Base-by-base conservation (phyloP, 2,113 vertebrate species). In the Paramormyrops kingsleyae region DNA sequence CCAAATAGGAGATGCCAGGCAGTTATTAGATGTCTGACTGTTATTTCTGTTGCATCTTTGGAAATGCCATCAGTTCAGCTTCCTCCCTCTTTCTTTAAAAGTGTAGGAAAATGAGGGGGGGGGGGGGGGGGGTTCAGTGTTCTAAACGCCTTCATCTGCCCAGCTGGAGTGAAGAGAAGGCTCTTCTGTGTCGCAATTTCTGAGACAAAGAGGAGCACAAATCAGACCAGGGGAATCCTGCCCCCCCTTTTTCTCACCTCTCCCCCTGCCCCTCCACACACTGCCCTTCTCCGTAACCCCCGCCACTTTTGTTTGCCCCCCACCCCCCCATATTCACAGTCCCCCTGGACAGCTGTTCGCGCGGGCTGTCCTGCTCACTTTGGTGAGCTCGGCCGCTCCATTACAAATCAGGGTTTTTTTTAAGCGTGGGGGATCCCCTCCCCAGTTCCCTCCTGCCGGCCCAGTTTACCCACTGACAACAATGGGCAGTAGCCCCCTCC, bases 401-500 rank as follows among this genome's bases (percentile, higher is more conserved):
- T 97, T 96, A 96, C 95, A 97, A 97, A 97, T 93, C 88, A 89
- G 91, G 92, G 93, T 91, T 91, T 84, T 35, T 92, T 94, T 94
- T 94, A 94, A 92, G 84, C 92, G 91, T 91, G 87, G 91, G 91
- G 91, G 42, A 89, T 91, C 92, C 87, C 53, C 91, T 91, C 90
- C 89, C 89, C 95, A 86, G 89, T 91, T 88, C 89, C 83, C 94
- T 85, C 87, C 53, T 83, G 53, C 46, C 84, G 96, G 96, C 96
- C 97, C 24, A 47, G 83, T 97, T 95, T 96, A 95, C 94, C 96
- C 97, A 97, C 96, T 95, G 95, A 31, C 97, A 96, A 97, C 96
- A 97, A 97, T 97, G 96, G 96, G 95, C 93, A 93, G 95, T 91
- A 94, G 94, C 96, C 85, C 95, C 94, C 93, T 96, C 94, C 95